Base-by-base conservation (phyloP, 2,797 vertebrate genomes). In the Staurois parvus region DNA sequence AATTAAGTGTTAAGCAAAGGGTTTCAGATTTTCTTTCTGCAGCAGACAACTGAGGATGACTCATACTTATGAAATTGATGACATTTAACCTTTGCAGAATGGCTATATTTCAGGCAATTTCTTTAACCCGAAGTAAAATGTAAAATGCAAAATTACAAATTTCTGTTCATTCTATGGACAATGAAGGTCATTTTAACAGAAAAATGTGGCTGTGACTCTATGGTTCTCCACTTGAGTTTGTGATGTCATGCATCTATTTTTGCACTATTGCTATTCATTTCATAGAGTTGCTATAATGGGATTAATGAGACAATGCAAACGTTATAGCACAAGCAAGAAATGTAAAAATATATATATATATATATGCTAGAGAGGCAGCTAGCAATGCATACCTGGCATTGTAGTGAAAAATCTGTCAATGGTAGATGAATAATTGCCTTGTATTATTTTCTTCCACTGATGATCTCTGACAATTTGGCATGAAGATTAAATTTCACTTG, bases 61-160 rank as follows among this genome's bases (percentile, higher is more conserved):
- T 72, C 70, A 62, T 37, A n/a, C 48, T 64, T 26, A 56, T 45
- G 40, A 79, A 45, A 45, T 15, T 40, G 37, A 13, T 30, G 76
- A 79, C 76, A 68, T 79, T 66, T 79, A 79, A 79, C 76, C 76
- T 79, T 79, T 24, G 59, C 76, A 72, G 34, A 72, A 45, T 32
- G 68, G 68, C 19, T 32, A 70, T 13, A 34, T 70, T 34, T 70
- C 8, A 70, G 29, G 30, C 68, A 37, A 37, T 21, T 70, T 34
- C 30, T 34, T 32, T 32, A 70, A 70, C 19, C 30, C 32, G 37
- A n/a, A 72, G 19, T 72, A 28, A 40, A 40, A 37, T 42, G 19
- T 72, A 28, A 40, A 40, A 37, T 42, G 13, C 59, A 66, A 29
- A n/a, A 45, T 72, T 7, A n/a, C 24, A 9, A 40, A 72, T 30